A percentile compares a stretch with the other conserved stretches of the same genome.
These are phyloP conservation scores for Polydrusus tereticollis DNA, from an alignment of 2,888 invertebrate species.

Conservation along the genomic window DNA sequence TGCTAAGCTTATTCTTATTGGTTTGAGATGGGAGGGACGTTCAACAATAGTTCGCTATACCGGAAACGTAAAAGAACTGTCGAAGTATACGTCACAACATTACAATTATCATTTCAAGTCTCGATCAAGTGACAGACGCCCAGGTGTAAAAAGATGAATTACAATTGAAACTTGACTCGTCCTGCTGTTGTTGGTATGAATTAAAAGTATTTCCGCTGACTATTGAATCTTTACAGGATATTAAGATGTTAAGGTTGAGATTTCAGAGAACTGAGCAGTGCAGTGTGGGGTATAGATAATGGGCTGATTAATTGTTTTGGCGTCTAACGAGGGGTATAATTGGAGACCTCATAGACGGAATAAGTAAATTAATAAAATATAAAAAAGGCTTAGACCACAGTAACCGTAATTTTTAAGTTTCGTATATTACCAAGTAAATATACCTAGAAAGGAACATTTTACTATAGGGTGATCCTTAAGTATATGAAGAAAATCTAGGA, in stretches of 20 bases:
- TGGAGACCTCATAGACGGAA: no score
- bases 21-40: slow-evolving; percentile 45
- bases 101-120: slow-evolving; percentile 38
- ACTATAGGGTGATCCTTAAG: no score
- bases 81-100: slow-evolving; percentile 47
- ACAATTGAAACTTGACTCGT: slow-evolving; percentile 41
- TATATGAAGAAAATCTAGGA: no score
- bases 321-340: no score
- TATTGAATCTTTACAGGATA: slow-evolving; percentile 4
- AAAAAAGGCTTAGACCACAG: no score
- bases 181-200: slow-evolving; percentile 8
- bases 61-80: slow-evolving; percentile 46
- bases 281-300: not conserved
- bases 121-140: slow-evolving; percentile 44
- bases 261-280: not conserved
- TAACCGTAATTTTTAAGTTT: no score
- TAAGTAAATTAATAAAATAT: no score
- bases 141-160: slow-evolving; percentile 31
- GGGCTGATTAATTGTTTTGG: not conserved
- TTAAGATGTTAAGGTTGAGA: not conserved
- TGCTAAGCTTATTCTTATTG: slow-evolving; percentile 43
- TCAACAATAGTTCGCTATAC: slow-evolving; percentile 38
- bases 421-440: no score
- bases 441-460: no score
- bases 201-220: slow-evolving; percentile 32